A percentile compares a stretch with the other conserved stretches of the same genome.
Conservation (phyloP, 2,797 vertebrate genomes). For the Prionace glauca region DNA sequence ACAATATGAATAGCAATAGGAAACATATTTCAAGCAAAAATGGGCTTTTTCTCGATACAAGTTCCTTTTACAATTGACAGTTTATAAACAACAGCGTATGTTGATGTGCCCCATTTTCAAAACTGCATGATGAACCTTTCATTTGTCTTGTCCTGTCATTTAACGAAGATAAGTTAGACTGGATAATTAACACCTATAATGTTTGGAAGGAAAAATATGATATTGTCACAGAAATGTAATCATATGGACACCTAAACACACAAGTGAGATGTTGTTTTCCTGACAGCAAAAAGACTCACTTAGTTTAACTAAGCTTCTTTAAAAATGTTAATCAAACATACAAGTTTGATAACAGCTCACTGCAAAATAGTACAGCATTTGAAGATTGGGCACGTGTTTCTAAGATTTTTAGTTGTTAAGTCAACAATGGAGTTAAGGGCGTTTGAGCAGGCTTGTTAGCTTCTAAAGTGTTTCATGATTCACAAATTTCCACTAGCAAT, state of each 20-base stretch:
- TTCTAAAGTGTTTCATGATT: slow-evolving; percentile 20
- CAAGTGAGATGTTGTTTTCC: slow-evolving; percentile 14
- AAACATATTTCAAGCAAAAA: slow-evolving; percentile 3
- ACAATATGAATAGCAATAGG: neutral
- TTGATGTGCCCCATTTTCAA: neutral
- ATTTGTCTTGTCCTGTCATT: neutral
- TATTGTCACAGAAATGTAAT: slow-evolving; percentile 8
- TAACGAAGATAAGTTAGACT: too few species aligned
- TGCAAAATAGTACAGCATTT: neutral
- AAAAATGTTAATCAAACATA: slow-evolving; percentile 29
- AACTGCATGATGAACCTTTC: neutral
- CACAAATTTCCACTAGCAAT: neutral
- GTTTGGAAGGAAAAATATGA: neutral
- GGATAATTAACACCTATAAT: neutral
- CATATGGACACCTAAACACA: neutral
- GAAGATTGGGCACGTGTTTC: slow-evolving; percentile 33
- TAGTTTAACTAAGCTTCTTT: slow-evolving; percentile 31
- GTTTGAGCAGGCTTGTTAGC: neutral
- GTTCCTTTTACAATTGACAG: neutral
- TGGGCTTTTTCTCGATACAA: neutral
- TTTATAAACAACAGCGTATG: neutral
- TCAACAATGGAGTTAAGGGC: slow-evolving; percentile 30
- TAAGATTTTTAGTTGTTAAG: neutral
- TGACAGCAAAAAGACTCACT: neutral
- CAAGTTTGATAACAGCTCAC: neutral